phyloP scores from a whole-genome alignment of 2,888 invertebrate genomes.

The Hypolimnas misippus region DNA sequence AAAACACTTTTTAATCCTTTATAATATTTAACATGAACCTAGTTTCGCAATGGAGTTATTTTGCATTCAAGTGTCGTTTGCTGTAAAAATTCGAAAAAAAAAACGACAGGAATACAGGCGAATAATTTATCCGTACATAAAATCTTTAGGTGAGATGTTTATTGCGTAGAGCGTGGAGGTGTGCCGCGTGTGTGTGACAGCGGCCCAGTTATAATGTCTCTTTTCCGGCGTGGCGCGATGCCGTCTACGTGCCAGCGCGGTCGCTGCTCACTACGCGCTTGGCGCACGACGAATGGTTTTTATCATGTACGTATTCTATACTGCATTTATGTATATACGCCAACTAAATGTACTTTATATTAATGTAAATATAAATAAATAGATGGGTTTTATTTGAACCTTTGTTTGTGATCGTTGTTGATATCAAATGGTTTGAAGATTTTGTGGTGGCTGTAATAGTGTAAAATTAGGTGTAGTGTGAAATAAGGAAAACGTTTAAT shows the following conservation, averaged over 20 bases:
- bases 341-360: background rate
- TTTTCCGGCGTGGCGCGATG: conserved; percentile 55
- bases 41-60: background rate
- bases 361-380: too few relatives aligned
- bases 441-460: too few relatives aligned
- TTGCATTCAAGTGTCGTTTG: background rate
- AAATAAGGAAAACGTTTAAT: too few relatives aligned
- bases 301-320: conserved; percentile 1
- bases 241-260: conserved; percentile 61
- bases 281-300: conserved; percentile 21
- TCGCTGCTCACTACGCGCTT: conserved; percentile 43
- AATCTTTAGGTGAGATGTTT: conserved; percentile 36
- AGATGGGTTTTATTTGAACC: too few relatives aligned
- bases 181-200: conserved; percentile 44
- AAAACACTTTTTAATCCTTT: too few relatives aligned
- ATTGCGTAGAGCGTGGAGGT: conserved; percentile 34
- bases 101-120: conserved; percentile 13
- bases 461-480: too few relatives aligned
- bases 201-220: conserved; percentile 53
- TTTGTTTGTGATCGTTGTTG: too few relatives aligned
- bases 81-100: background rate
- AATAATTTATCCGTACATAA: conserved; percentile 33
- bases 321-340: background rate
- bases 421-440: too few relatives aligned
- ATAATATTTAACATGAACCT: too few relatives aligned